Conservation (phyloP, 2,797 vertebrate species). For the Muscicapa striata region DNA sequence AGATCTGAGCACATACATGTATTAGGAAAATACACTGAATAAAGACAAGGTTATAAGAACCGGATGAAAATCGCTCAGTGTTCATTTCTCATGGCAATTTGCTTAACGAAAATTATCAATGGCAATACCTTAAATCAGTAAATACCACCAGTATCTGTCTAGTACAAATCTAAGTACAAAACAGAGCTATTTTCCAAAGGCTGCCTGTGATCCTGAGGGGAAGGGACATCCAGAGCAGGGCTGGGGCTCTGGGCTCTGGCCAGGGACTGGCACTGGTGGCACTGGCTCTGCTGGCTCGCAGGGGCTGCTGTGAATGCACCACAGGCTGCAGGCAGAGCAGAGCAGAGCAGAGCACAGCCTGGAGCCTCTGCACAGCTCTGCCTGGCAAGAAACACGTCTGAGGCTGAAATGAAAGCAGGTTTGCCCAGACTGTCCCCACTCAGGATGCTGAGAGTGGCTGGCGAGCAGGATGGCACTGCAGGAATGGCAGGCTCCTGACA, state of each 20-base stretch:
- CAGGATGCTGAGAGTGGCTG: background rate
- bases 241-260: background rate
- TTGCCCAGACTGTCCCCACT: background rate
- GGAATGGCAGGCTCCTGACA: background rate
- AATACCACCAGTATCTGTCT: background rate
- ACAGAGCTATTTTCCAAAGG: background rate
- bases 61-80: background rate
- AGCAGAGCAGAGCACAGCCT: background rate
- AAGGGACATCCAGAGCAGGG: background rate
- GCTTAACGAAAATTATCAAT: background rate
- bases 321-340: background rate
- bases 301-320: background rate
- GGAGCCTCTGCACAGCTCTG: background rate
- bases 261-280: background rate
- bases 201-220: background rate
- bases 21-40: constrained; percentile 44
- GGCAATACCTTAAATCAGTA: background rate
- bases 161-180: background rate
- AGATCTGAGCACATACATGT: background rate
- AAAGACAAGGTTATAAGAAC: constrained; percentile 11
- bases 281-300: rapidly evolving
- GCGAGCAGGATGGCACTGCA: background rate
- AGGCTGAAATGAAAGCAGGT: constrained; percentile 15
- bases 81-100: background rate
- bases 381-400: background rate